Evolutionary conservation across 2,113 vertebrate species (phyloP), one percentile per base, ranked within the genome.

Genomic region (Nematolebias whitei): DNA sequence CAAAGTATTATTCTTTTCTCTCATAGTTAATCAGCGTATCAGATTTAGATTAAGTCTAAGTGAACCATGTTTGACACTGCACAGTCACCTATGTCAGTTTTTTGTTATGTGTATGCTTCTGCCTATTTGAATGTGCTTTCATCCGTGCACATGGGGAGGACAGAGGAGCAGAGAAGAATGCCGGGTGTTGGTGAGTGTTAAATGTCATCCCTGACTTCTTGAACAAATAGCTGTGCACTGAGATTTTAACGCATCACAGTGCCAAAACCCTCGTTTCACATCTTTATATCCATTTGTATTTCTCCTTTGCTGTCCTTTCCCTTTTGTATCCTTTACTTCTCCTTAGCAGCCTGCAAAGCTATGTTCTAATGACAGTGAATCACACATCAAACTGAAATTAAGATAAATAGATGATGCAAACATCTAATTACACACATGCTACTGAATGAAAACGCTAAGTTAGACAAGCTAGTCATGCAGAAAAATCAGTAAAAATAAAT

Each of bases 151-250:
- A 24, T 20, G 18, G 19, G 53, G 26, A 54, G 45, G 20, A 43
- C 10, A 26, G 24, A 45, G 60, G 40, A 10, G 16, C 12, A 71
- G 10, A n/a, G 8, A 64, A 39, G 44, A 71, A 85, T 49, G 57
- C 50, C 43, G 38, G 76, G 65, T 78, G 61, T 71, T 7, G 14
- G 26, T 53, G 41, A 47, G 29, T 69, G 68, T 66, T 72, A 78
- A 86, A 87, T 87, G 85, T 85, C 85, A 87, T 74, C 66, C 14
- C 39, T 80, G 84, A 82, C 82, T 83, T 51, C 70, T 82, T 74
- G 74, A 87, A 83, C 73, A 83, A 89, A 82, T 82, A 79, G 69
- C 71, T 55, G 66, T 45, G 53, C 63, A 50, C 55, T 53, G 49
- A 69, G 55, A 72, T 58, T 77, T 82, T 72, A 80, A 76, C 59